A percentile compares a stretch with the other conserved stretches of the same genome.
phyloP scores from a whole-genome alignment of 92 coral and sea anemone species.

The Virgularia gustaviana region DNA sequence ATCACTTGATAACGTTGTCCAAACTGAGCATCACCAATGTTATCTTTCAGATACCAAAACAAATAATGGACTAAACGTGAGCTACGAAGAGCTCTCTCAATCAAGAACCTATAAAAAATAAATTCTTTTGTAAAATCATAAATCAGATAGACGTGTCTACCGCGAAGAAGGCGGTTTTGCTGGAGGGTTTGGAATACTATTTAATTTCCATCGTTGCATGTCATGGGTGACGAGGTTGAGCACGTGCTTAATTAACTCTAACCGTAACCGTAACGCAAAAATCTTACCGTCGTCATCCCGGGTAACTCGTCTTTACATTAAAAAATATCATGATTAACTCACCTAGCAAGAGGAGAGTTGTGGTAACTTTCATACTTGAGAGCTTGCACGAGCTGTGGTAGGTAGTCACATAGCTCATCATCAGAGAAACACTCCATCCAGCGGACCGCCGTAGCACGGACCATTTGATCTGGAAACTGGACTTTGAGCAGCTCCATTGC shows the following conservation, averaged over 20 bases:
- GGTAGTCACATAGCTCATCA: conserved; percentile 93
- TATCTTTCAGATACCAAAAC: conserved; percentile 94
- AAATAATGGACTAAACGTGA: conserved; percentile 80
- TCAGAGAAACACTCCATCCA: conserved; percentile 92
- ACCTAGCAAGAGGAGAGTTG: conserved; percentile 81
- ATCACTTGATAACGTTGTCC: conserved; percentile 92
- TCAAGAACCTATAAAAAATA: conserved; percentile 62
- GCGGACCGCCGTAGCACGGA: conserved; percentile 76
- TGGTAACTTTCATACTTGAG: conserved; percentile 93
- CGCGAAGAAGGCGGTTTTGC: no score
- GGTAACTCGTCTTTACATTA: no score
- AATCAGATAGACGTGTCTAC: no score
- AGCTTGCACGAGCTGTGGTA: conserved; percentile 97
- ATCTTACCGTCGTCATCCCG: no score
- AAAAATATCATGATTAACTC: no score
- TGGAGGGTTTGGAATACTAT: no score
- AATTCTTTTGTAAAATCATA: no score
- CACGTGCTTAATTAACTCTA: no score
- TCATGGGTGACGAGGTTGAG: no score
- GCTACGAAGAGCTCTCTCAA: conserved; percentile 85
- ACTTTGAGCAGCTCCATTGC: conserved; percentile 93
- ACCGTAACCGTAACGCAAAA: not conserved
- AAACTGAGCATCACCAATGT: conserved; percentile 92
- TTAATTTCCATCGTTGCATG: no score
- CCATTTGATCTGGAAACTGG: conserved; percentile 80